Evolutionary conservation across 2,888 invertebrate genomes (phyloP), one percentile per base, ranked within the genome.

Genomic region (Polydesmus complanatus): DNA sequence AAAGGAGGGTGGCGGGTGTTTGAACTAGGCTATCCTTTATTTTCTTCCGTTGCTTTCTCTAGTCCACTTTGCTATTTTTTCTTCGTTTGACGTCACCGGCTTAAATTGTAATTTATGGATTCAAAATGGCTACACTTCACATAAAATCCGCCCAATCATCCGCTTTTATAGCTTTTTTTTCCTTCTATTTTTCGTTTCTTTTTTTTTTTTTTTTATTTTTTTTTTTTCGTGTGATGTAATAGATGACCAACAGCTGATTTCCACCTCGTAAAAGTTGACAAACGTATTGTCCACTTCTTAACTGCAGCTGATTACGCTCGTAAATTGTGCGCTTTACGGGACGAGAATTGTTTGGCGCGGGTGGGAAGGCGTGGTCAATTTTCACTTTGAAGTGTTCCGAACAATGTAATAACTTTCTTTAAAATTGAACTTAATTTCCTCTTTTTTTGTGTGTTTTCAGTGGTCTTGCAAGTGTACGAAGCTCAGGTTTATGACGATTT

Each of bases 401-500:
- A 14, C 37, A 37, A 14, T 37, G 37, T 37, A 37, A 37, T 37
- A 8, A 8, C 37, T 37, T 8, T 8, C 37, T 37, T 5, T 37
- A 37, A 37, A 37, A 37, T 37, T 37, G 37, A 8, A n/a, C n/a
- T n/a, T n/a, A n/a, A n/a, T 14, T 37, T 37, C 37, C 37, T 5
- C 14, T 37, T 37, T 37, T 37, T 37, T 37, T 37, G 14, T 37
- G 14, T n/a, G n/a, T 8, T 66, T 66, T n/a, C 65, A 71, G 71
- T 69, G 55, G 68, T 71, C 52, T 66, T 67, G 62, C 70, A 71
- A 57, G 68, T 70, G 51, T 75, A 74, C 65, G 74, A 73, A 62
- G 72, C 74, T 37, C 70, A 71, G 61, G 70, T 75, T 23, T 73
- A 73, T 61, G 74, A 75, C 64, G 73, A 72, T 3, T 76, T 72